These are phyloP conservation scores for Hydractinia symbiolongicarpus DNA, from an alignment of 30 jellyfish, hydroid and myxozoan species.

Conservation along the genomic window DNA sequence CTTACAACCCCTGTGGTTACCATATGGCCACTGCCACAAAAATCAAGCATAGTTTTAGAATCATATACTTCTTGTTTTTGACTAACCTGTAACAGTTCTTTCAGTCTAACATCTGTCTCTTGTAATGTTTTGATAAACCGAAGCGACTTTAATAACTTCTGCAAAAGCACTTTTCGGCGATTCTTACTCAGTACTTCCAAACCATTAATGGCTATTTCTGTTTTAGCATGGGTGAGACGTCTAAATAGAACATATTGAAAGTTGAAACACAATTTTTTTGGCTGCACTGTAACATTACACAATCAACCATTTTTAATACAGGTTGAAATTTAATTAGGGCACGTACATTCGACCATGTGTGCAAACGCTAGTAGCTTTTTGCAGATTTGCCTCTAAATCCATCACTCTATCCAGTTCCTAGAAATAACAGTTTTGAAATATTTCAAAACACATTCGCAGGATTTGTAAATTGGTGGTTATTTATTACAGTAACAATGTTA, in stretches of 20 bases:
- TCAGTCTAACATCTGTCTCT: conserved; percentile 83
- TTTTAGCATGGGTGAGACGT: conserved; percentile 65
- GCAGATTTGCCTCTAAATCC: conserved; percentile 87
- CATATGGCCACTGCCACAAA: no score
- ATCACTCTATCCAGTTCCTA: conserved; percentile 94
- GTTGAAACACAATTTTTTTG: not conserved
- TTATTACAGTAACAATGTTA: no score
- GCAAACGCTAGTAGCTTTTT: conserved; percentile 77
- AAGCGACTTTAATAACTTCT: conserved; percentile 65
- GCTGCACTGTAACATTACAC: not conserved
- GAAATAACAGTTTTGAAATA: not conserved
- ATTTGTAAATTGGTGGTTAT: no score
- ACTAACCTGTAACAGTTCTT: conserved; percentile 85
- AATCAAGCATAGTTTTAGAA: no score
- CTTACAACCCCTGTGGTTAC: no score
- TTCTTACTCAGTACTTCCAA: conserved; percentile 65
- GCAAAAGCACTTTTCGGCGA: conserved; percentile 69
- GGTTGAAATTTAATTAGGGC: not conserved
- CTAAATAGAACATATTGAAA: conserved; percentile 25
- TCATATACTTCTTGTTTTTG: no score
- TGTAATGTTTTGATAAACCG: conserved; percentile 84
- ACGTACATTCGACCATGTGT: conserved; percentile 80
- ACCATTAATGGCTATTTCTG: conserved; percentile 74
- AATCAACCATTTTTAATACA: not conserved
- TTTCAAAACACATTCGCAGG: not conserved